Base-by-base conservation (phyloP, 2,797 vertebrate species). In the Neosilurus hyrtlii region DNA sequence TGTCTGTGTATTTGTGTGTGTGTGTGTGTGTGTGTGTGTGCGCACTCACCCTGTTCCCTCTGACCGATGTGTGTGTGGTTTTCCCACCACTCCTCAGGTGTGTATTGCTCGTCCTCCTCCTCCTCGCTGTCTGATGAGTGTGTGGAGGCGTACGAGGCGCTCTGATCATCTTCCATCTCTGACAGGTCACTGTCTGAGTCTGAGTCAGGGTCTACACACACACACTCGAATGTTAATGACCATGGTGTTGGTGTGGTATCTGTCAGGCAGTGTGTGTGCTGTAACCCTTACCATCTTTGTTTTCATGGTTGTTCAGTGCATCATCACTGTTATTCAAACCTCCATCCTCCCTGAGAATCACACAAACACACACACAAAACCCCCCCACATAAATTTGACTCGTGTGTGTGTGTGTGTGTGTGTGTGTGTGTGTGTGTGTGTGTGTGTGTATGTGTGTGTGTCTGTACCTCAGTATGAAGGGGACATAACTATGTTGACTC, bases 161-260 rank as follows among this genome's bases (percentile, higher is more conserved):
- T 99, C 81, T 94, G 95, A 87, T 98, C 97, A 0, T 98, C 97
- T 86, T 97, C 97, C 82, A 96, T 90, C 81, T 88, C 86, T 20
- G 97, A 99, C 87, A 98, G 90, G 86, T 99, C 97, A 73, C 97
- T 98, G 93, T 99, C 97, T 0, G 97, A 97, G 90, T 99, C 97
- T 0, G 95, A 96, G 93, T 97, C 96, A 0, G 84, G 94, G 85
- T 95, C 96, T 98, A 83, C 70, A 86, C 61, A 81, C 81, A 80
- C 66, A 86, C 20, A 74, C 0, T 62, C 61, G 66, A 67, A 71
- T 30, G 18, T 68, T 16, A 7, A 15, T 56, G 52, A 5, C 9
- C 1, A 15, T 56, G 52, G 3, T 10, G 9, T 10, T 56, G 52
- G 9, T 10, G 14, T 10, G 9, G 37, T 51, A 22, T 51, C 20